phyloP scores from a whole-genome alignment of 2,888 invertebrate genomes.

The Cremastinae sp. region DNA sequence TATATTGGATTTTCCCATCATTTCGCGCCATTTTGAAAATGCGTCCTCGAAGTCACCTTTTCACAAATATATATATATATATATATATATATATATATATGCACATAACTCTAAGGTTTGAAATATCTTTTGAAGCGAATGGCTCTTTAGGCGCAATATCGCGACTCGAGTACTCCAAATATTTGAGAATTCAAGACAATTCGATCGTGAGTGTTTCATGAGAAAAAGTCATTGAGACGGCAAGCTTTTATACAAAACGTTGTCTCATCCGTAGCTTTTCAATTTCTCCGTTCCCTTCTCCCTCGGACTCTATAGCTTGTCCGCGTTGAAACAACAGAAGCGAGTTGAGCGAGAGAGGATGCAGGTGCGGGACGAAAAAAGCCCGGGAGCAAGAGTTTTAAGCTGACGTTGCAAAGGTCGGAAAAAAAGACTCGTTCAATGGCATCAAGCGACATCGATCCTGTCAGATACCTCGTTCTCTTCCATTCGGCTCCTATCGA shows the following conservation, averaged over 20 bases:
- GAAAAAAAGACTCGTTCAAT: conserved; percentile 45
- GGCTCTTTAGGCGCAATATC: conserved; percentile 26
- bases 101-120: too few species aligned
- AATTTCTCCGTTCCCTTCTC: conserved; percentile 4
- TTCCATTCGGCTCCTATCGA: conserved; percentile 69
- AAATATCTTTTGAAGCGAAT: conserved; percentile 9
- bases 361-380: conserved; percentile 29
- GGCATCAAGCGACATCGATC: conserved; percentile 70
- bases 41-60: too few species aligned
- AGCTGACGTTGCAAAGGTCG: conserved; percentile 52
- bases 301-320: conserved; percentile 9
- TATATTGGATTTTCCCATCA: too few species aligned
- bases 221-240: conserved; percentile 24
- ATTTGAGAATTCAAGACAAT: conserved; percentile 37
- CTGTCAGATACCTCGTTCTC: conserved; percentile 70
- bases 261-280: conserved; percentile 29
- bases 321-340: conserved; percentile 53
- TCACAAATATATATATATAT: too few species aligned
- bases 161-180: conserved; percentile 20
- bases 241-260: conserved; percentile 45
- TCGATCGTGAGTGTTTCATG: not conserved
- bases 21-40: too few species aligned
- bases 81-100: too few species aligned
- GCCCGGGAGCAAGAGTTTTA: conserved; percentile 35
- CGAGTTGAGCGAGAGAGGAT: conserved; percentile 1